These are phyloP conservation scores for Pogonomyrmex barbatus DNA, from an alignment of 1,140 invertebrate species.

Conservation along the genomic window DNA sequence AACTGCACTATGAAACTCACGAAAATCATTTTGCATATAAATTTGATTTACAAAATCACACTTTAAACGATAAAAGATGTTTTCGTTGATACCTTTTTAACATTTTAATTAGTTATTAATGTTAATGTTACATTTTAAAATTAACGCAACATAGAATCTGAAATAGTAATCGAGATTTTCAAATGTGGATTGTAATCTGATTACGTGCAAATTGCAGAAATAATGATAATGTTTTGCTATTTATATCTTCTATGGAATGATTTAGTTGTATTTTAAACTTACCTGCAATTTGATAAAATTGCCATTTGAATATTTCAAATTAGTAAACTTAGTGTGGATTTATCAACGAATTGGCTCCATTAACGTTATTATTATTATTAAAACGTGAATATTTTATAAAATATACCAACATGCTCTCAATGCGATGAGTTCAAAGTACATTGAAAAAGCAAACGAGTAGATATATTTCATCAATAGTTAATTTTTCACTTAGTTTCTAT, in stretches of 20 bases:
- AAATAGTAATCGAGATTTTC: slow-evolving; percentile 23
- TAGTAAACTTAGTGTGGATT: background rate
- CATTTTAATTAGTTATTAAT: slow-evolving; percentile 32
- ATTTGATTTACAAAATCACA: slow-evolving; percentile 28
- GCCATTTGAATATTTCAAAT: background rate
- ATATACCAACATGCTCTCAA: background rate
- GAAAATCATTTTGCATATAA: slow-evolving; percentile 7
- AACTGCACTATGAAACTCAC: background rate
- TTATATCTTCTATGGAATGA: background rate
- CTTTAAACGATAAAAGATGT: background rate
- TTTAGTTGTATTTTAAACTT: background rate
- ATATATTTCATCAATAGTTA: slow-evolving; percentile 7
- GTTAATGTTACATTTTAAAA: slow-evolving; percentile 18
- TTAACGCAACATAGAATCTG: background rate
- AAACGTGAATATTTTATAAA: slow-evolving; percentile 9
- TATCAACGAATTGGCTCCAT: background rate
- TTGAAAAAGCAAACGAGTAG: background rate
- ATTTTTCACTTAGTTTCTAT: slow-evolving; percentile 20
- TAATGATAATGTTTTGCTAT: background rate
- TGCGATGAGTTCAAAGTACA: slow-evolving; percentile 24
- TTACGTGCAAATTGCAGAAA: background rate
- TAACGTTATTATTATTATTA: slow-evolving; percentile 15
- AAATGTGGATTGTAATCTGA: slow-evolving; percentile 10
- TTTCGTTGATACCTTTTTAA: background rate
- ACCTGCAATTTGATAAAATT: background rate